A percentile compares a stretch with the other conserved stretches of the same genome.
These are phyloP conservation scores for Aelia acuminata DNA, from an alignment of 2,888 invertebrate species.

Conservation along the genomic window DNA sequence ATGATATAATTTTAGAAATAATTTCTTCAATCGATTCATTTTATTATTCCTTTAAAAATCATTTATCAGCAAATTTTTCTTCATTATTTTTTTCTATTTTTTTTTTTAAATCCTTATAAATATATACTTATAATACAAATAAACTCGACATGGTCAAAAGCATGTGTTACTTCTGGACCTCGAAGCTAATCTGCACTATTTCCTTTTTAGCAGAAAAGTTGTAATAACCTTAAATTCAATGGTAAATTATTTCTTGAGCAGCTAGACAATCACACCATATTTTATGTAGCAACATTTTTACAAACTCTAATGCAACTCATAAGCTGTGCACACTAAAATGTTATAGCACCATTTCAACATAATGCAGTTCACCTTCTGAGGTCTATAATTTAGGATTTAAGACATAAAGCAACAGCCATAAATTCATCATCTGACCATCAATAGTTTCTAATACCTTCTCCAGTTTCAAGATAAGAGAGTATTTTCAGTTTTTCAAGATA, in stretches of 20 bases:
- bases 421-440: background rate
- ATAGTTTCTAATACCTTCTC: background rate
- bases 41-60: background rate
- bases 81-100: background rate
- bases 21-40: background rate
- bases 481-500: background rate
- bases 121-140: constrained; percentile 44
- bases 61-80: background rate
- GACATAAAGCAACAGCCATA: background rate
- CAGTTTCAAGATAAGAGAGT: background rate
- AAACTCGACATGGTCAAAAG: constrained; percentile 19
- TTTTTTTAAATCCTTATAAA: constrained; percentile 28
- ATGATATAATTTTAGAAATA: background rate
- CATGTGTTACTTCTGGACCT: background rate
- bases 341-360: no score
- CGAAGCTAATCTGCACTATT: no score
- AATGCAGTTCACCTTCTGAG: no score
- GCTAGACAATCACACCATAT: no score
- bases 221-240: no score
- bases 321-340: no score
- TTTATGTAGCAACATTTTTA: no score
- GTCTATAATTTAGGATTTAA: background rate
- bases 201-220: no score
- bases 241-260: no score
- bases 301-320: no score